Percentiles rank a stretch among this genome's conserved stretches.
phyloP scores from a whole-genome alignment of 2,888 invertebrate genomes.

The Oscheius sp. region DNA sequence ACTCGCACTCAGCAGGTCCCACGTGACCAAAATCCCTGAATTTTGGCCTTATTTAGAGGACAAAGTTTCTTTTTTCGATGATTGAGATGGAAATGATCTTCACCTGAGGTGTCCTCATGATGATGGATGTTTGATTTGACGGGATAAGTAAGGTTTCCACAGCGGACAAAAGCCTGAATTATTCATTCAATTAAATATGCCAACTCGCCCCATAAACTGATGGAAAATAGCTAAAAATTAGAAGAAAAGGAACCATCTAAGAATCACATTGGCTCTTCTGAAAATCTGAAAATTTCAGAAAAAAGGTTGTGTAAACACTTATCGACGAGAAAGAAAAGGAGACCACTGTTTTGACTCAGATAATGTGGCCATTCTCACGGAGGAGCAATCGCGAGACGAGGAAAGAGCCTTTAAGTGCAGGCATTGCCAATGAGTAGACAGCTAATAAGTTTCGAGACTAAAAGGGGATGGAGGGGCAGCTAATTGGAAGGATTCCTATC shows the following conservation, averaged over 20 bases:
- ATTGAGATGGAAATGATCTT: neutral
- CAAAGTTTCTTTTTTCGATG: neutral
- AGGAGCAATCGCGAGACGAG: too few relatives aligned
- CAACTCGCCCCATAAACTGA: neutral
- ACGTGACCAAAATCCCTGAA: slow-evolving; percentile 28
- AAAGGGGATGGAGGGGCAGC: too few relatives aligned
- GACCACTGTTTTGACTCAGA: too few relatives aligned
- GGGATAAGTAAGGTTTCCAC: slow-evolving; percentile 1
- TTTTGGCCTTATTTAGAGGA: neutral
- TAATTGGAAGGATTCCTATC: too few relatives aligned
- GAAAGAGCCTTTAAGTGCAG: too few relatives aligned
- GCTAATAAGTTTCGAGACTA: too few relatives aligned
- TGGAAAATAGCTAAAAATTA: neutral
- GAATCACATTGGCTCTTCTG: too few relatives aligned
- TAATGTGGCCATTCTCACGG: too few relatives aligned
- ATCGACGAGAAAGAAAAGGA: neutral
- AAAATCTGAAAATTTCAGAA: neutral
- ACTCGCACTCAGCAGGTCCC: slow-evolving; percentile 20
- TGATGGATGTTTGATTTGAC: neutral
- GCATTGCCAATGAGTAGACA: too few relatives aligned
- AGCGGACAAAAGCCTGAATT: slow-evolving; percentile 5
- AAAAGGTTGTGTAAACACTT: neutral
- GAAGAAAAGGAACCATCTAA: neutral
- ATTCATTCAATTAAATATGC: neutral
- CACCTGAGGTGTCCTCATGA: slow-evolving; percentile 5